Evolutionary conservation across 2,888 invertebrate species (phyloP).

Genomic region (Loripinus fragilis): DNA sequence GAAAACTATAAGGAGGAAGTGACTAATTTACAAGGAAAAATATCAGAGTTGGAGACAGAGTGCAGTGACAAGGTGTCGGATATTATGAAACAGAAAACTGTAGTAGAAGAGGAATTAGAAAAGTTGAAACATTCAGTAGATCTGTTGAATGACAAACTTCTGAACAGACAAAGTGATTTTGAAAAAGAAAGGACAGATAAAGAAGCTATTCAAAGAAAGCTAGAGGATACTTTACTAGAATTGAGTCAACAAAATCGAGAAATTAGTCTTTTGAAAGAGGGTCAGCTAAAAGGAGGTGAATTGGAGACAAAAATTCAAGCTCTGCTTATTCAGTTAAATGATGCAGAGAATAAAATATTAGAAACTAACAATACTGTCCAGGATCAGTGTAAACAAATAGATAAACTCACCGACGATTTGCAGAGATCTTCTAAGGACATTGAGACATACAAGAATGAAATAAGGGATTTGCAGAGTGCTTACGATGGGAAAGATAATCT

Average conservation of each 20-base stretch:
- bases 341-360: slow-evolving; percentile 69
- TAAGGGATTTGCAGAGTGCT: background rate
- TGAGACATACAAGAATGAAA: background rate
- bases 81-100: background rate
- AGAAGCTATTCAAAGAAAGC: slow-evolving; percentile 6
- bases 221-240: slow-evolving; percentile 56
- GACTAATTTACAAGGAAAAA: background rate
- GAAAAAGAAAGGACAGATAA: background rate
- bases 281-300: slow-evolving; percentile 83
- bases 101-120: slow-evolving; percentile 8
- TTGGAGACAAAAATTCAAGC: slow-evolving; percentile 71
- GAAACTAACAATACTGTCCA: slow-evolving; percentile 26
- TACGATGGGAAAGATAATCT: slow-evolving; percentile 1
- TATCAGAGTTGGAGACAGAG: background rate
- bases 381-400: slow-evolving; percentile 11
- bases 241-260: slow-evolving; percentile 84
- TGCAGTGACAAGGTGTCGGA: background rate
- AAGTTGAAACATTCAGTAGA: background rate
- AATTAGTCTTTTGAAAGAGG: slow-evolving; percentile 84
- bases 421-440: background rate
- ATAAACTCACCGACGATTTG: background rate
- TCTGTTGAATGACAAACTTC: background rate
- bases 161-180: background rate
- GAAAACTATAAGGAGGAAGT: background rate
- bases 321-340: slow-evolving; percentile 70